phyloP scores from a whole-genome alignment of 2,113 vertebrate species.

The Callipepla californica region DNA sequence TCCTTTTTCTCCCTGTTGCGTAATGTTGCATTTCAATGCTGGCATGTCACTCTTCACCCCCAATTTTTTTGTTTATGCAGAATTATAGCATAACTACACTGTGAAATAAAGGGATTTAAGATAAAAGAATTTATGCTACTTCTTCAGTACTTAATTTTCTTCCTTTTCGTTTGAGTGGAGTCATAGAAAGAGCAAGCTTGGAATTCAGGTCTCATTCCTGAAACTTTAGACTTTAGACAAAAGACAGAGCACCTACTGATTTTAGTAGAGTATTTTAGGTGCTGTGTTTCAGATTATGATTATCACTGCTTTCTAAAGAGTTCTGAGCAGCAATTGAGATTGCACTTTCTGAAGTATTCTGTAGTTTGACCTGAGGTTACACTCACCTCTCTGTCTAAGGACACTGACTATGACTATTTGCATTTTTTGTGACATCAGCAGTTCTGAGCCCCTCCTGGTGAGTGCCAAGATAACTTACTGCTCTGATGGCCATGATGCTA shows the following conservation, averaged over 20 bases:
- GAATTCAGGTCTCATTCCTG: not conserved
- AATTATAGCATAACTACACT: not conserved
- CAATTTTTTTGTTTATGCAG: not conserved
- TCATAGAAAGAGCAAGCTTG: not conserved
- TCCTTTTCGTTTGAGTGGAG: not conserved
- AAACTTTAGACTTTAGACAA: not conserved
- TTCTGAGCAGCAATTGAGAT: not conserved
- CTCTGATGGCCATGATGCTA: not conserved
- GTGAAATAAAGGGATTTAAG: not conserved
- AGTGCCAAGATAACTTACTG: not conserved
- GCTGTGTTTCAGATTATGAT: not conserved
- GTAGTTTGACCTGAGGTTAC: constrained; percentile 27
- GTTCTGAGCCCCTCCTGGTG: not conserved
- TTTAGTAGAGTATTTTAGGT: not conserved
- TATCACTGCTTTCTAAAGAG: constrained; percentile 12
- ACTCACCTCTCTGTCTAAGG: not conserved
- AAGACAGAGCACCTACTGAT: not conserved
- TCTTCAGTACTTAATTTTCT: not conserved
- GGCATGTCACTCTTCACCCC: not conserved
- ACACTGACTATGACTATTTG: not conserved
- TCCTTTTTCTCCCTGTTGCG: not conserved
- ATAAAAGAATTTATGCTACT: not conserved
- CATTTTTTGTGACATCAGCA: not conserved
- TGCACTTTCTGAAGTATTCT: not conserved
- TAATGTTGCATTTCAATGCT: not conserved